These are phyloP conservation scores for Menidia menidia DNA, from an alignment of 2,797 vertebrate genomes.

Conservation along the genomic window DNA sequence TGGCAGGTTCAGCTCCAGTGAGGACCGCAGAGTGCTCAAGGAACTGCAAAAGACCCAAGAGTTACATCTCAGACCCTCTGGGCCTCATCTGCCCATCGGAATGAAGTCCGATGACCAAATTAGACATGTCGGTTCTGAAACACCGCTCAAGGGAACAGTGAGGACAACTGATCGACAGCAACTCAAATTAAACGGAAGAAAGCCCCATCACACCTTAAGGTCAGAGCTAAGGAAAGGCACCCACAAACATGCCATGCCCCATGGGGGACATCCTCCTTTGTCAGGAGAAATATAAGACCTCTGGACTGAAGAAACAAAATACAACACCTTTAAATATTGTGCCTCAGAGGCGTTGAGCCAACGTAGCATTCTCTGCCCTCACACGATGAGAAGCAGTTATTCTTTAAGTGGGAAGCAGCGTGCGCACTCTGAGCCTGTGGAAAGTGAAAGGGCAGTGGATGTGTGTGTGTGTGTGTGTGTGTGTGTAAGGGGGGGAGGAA, in stretches of 20 bases:
- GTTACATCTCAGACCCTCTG: background rate
- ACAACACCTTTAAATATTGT: background rate
- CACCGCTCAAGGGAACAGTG: no score
- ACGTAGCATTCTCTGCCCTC: constrained; percentile 3
- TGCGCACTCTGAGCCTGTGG: constrained; percentile 26
- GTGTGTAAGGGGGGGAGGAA: constrained; percentile 39
- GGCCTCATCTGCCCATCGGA: background rate
- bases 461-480: constrained; percentile 32
- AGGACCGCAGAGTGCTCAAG: background rate
- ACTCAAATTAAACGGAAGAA: no score
- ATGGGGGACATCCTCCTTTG: no score
- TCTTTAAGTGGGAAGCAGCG: constrained; percentile 18
- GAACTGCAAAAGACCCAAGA: background rate
- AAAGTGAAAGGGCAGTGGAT: constrained; percentile 32
- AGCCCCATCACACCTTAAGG: no score
- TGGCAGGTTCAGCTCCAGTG: background rate
- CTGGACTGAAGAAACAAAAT: no score
- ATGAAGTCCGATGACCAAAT: no score
- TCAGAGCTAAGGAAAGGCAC: no score
- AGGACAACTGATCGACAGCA: no score
- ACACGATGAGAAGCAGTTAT: constrained; percentile 10
- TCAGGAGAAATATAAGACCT: background rate
- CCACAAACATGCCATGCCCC: no score
- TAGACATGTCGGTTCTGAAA: no score
- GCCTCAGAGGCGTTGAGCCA: background rate